Conservation (phyloP, 2,113 vertebrate genomes). For the Corvus hawaiiensis region DNA sequence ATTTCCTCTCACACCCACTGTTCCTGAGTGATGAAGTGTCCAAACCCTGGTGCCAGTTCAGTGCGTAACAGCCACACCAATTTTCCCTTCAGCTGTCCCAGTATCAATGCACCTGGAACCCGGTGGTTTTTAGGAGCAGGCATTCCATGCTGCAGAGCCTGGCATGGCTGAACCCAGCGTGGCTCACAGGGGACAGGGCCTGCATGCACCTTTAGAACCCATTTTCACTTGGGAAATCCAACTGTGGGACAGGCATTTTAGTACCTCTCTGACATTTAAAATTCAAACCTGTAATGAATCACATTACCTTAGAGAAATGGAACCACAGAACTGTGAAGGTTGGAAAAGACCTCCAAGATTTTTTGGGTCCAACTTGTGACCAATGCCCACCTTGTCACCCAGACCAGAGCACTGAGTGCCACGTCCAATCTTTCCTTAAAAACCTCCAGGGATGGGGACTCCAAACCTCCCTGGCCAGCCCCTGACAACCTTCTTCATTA, state of each 20-base stretch:
- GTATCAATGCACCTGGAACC: accelerated
- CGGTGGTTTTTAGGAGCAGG: background rate
- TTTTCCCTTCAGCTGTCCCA: background rate
- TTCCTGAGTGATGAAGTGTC: background rate
- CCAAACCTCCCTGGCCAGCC: background rate
- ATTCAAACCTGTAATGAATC: background rate
- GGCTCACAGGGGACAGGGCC: background rate
- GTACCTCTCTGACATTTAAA: background rate
- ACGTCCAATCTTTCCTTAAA: background rate
- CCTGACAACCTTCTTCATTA: background rate
- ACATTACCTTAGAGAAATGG: background rate
- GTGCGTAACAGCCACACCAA: too few relatives aligned
- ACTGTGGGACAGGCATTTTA: background rate
- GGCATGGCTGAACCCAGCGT: background rate
- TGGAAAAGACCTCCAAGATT: background rate
- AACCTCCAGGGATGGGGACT: background rate
- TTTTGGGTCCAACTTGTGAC: background rate
- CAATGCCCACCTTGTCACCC: background rate
- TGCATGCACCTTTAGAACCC: background rate
- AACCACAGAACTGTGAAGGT: background rate
- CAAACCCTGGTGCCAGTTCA: background rate
- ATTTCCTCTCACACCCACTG: background rate
- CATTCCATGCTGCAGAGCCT: background rate
- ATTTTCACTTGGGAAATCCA: background rate
- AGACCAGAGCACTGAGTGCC: background rate